Evolutionary conservation across 2,888 invertebrate species (phyloP).

Genomic region (Zygothrica quintamaculata): DNA sequence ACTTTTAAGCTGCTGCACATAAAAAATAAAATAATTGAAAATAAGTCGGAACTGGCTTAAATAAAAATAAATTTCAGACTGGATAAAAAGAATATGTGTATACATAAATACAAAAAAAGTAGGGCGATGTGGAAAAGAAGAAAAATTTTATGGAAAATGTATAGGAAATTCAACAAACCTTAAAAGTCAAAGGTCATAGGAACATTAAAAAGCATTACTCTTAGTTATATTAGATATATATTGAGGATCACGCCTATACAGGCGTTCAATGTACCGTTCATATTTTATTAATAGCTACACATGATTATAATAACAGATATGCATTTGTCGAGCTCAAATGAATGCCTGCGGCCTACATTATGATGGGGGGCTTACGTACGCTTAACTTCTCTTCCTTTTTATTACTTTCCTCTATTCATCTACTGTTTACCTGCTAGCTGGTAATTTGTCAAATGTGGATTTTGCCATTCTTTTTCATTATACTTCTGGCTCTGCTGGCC

Average conservation of each 20-base stretch:
- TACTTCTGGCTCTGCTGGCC: slow-evolving; percentile 38
- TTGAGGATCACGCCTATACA: slow-evolving; percentile 29
- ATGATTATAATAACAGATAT: slow-evolving; percentile 38
- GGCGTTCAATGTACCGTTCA: slow-evolving; percentile 53
- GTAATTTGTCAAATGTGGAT: slow-evolving; percentile 78
- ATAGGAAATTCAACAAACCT: slow-evolving; percentile 5
- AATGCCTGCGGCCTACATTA: slow-evolving; percentile 11
- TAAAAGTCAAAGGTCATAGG: slow-evolving; percentile 56
- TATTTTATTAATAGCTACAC: slow-evolving; percentile 52
- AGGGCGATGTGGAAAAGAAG: neutral
- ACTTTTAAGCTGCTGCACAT: slow-evolving; percentile 35
- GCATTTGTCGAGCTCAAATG: slow-evolving; percentile 7
- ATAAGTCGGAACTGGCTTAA: slow-evolving; percentile 20
- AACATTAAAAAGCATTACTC: slow-evolving; percentile 16
- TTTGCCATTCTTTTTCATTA: slow-evolving; percentile 53
- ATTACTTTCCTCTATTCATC: slow-evolving; percentile 7
- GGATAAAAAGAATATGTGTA: slow-evolving; percentile 19
- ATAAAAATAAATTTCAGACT: slow-evolving; percentile 13
- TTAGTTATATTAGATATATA: slow-evolving; percentile 8
- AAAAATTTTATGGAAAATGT: slow-evolving; percentile 2
- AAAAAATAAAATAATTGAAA: slow-evolving; percentile 39
- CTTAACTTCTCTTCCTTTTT: neutral
- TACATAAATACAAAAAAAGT: slow-evolving; percentile 21
- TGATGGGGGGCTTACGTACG: slow-evolving; percentile 22
- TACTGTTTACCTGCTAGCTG: slow-evolving; percentile 63